Evolutionary conservation across 2,888 invertebrate species (phyloP), one percentile per base, ranked within the genome.

Genomic region (Agrotis puta): DNA sequence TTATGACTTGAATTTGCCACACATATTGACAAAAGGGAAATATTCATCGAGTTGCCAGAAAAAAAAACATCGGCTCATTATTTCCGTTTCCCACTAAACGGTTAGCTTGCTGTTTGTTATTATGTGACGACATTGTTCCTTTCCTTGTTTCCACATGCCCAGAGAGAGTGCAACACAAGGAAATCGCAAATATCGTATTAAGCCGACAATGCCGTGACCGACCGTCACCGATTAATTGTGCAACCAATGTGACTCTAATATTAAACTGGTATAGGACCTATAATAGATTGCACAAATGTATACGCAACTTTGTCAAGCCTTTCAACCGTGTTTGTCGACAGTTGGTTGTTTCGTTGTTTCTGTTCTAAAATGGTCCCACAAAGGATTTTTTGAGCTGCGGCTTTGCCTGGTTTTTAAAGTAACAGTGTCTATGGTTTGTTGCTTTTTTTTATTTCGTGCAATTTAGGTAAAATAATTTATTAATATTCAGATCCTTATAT

Each of bases 91-190:
- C 48, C 51, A 77, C 5, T 43, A 81, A 63, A 51, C 64, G n/a
- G 53, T 57, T 24, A 51, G 27, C 33, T 20, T 39, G 57, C 43
- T 62, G 58, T 68, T 3, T 71, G 73, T 78, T 71, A 78, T 78
- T 72, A 71, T 53, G 45, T 80, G 74, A 85, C 68, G 72, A 80
- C 59, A 83, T 71, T 59, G 63, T 81, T 81, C 77, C 71, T 79
- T 77, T 65, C 77, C 68, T 71, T 65, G 54, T 84, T 79, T 77
- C 82, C 84, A 84, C 79, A 84, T 84, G 65, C 62, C 64, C 62
- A 81, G 87, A 81, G 77, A 85, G 85, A 86, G 85, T 83, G 64
- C 59, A n/a, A 58, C 53, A 83, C 73, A 54, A 85, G 87, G 87
- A 85, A 85, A 81, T 83, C 74, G 70, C 83, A 61, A 83, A 82